Evolutionary conservation across 2,113 vertebrate genomes (phyloP).

Genomic region (Mandrillus leucophaeus): DNA sequence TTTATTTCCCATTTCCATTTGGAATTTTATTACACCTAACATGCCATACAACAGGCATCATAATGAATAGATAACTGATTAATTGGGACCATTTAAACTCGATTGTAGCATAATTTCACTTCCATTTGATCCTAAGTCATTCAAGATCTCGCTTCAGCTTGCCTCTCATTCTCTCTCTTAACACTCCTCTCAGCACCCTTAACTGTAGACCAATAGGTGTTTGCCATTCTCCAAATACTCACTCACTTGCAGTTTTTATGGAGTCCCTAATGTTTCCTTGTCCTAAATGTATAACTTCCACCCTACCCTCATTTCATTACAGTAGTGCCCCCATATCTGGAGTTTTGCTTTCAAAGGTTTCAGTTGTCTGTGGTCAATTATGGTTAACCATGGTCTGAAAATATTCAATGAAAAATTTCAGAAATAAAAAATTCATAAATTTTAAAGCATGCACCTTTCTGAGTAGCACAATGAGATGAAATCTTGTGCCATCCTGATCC

Average conservation of each 20-base stretch:
- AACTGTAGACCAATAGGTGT: background rate
- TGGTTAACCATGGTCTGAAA: background rate
- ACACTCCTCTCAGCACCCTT: background rate
- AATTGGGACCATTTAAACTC: background rate
- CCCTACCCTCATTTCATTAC: background rate
- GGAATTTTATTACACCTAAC: background rate
- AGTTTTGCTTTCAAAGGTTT: background rate
- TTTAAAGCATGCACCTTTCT: background rate
- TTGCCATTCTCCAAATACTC: background rate
- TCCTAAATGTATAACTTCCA: background rate
- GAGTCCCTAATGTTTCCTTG: background rate
- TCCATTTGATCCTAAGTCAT: background rate
- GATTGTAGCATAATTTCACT: background rate
- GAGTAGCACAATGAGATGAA: background rate
- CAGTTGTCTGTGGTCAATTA: background rate
- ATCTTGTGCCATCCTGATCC: background rate
- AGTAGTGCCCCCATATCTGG: background rate
- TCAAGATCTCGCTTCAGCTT: background rate
- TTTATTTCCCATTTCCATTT: background rate
- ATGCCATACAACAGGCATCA: background rate
- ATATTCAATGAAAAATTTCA: background rate
- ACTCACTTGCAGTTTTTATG: background rate
- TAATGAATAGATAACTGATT: background rate
- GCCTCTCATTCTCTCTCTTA: background rate
- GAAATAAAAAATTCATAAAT: background rate